phyloP scores from a whole-genome alignment of 2,797 vertebrate species.

The Eleutherodactylus coqui region DNA sequence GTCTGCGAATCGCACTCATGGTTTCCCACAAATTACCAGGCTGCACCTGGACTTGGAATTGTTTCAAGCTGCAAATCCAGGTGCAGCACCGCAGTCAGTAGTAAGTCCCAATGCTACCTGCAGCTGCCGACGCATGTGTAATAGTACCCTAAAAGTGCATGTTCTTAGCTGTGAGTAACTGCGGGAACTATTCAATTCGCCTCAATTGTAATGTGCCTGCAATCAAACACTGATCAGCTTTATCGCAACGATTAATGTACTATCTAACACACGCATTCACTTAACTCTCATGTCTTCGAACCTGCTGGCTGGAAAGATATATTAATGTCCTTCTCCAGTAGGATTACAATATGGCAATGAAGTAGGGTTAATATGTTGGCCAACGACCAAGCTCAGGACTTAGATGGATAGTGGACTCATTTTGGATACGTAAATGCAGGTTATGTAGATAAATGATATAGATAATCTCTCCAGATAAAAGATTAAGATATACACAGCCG shows the following conservation, averaged over 20 bases:
- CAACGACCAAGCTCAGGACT: conserved; percentile 24
- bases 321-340: background rate
- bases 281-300: background rate
- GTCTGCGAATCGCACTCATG: too few relatives aligned
- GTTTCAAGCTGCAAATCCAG: too few relatives aligned
- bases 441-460: conserved; percentile 61
- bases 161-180: background rate
- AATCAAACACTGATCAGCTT: background rate
- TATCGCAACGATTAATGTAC: background rate
- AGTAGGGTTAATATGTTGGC: conserved; percentile 34
- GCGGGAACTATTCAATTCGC: background rate
- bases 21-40: too few relatives aligned
- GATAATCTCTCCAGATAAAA: conserved; percentile 62
- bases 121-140: too few relatives aligned
- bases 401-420: conserved; percentile 41
- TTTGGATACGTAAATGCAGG: conserved; percentile 52
- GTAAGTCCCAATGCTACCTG: too few relatives aligned
- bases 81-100: too few relatives aligned
- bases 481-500: conserved; percentile 61
- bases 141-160: background rate
- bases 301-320: background rate
- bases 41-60: too few relatives aligned
- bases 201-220: background rate
- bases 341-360: background rate
- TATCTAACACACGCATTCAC: background rate